Percentiles rank a stretch among this genome's conserved stretches.
Evolutionary conservation across 2,113 vertebrate genomes (phyloP).

Genomic region (Indri indri): DNA sequence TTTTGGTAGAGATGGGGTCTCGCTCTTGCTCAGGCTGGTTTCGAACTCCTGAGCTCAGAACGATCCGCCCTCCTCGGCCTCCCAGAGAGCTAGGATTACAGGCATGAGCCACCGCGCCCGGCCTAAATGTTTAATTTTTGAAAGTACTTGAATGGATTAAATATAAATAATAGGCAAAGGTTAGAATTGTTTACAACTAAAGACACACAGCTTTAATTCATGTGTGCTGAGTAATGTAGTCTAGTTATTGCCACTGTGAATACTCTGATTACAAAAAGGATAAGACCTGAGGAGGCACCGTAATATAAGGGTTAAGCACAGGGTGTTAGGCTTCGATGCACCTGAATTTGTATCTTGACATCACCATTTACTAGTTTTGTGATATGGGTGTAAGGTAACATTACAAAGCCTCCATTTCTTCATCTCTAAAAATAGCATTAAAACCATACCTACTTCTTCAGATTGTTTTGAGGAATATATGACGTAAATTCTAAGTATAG

Average conservation of each 20-base stretch:
- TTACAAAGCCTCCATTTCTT: background rate
- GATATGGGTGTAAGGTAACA: background rate
- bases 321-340: background rate
- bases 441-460: background rate
- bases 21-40: no score
- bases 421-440: background rate
- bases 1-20: no score
- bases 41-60: no score
- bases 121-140: background rate
- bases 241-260: background rate
- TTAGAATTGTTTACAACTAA: slow-evolving; percentile 2
- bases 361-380: background rate
- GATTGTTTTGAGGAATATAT: background rate
- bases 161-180: slow-evolving; percentile 5
- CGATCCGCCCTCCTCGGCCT: no score
- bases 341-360: background rate
- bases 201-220: background rate
- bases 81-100: no score
- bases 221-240: background rate
- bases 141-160: slow-evolving; percentile 9
- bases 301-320: background rate
- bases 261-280: background rate
- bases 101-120: no score
- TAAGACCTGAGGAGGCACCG: background rate
- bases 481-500: background rate